Evolutionary conservation across 2,888 invertebrate species (phyloP), one percentile per base, ranked within the genome.

Genomic region (Euclidia mi): DNA sequence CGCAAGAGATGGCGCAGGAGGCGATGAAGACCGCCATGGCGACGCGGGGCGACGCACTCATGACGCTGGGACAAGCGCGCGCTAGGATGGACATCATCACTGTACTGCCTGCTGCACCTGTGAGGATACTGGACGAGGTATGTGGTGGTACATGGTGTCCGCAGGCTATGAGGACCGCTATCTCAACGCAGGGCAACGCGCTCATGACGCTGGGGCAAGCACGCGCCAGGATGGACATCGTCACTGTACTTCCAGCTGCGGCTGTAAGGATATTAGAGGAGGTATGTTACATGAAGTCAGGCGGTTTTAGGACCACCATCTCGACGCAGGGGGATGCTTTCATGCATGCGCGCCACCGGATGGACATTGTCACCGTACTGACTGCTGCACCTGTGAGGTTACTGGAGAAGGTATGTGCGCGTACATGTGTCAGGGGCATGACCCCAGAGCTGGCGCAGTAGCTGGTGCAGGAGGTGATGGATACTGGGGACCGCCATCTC

Each of bases 201-300:
- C 84, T 94, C 12, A 90, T 91, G 91, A 90, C 81, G 0, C 82
- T 94, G 0, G 91, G 88, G 0, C 92, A 92, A 60, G 94, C 93
- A 0, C 81, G 94, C 0, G 83, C 83, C 0, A 84, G 83, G 25
- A 94, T 94, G 93, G 94, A 94, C 59, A 31, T 84, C 6, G 85
- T 87, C 32, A 91, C 90, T 0, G 51, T 87, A 0, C 65, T 93
- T 35, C 94, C 94, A 0, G 55, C 83, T 0, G 83, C 94, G 1
- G 91, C 93, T 0, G 57, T 94, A 18, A 85, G 75, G 45, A 50
- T 94, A 17, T 72, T 94, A 0, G 92, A 93, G 41, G 87, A 91
- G 84, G 94, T 91, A 64, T 48, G 65, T 32, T n/a, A n/a, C n/a
- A n/a, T n/a, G n/a, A n/a, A n/a, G n/a, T n/a, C n/a, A n/a, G n/a